Base-by-base conservation (phyloP, 2,113 vertebrate species). In the Jacana jacana region DNA sequence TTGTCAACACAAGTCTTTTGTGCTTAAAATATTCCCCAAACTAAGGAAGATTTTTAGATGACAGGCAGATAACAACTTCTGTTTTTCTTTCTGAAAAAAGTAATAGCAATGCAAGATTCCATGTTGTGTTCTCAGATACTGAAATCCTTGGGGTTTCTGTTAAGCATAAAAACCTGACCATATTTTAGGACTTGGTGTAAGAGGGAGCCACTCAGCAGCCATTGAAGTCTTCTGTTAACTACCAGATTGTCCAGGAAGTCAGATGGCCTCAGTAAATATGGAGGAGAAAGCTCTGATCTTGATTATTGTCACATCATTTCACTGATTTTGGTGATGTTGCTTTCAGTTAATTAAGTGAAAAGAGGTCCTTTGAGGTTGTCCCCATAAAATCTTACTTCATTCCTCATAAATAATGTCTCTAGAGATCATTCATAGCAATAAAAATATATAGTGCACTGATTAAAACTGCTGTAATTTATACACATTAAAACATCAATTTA, bases 351-450 rank as follows among this genome's bases (percentile, higher is more conserved):
- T 66, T 73, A 88, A 68, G 83, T 52, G 27, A 86, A 76, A 86
- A 33, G 17, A 92, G 65, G 18, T 11, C 35, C 40, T 82, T 91
- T 73, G 80, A 66, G 16, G 22, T 37, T 90, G 23, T 13, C 23
- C 40, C 35, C 33, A 70, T 73, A 97, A 95, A 90, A 91, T 84
- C 10, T 81, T 77, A 68, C 51, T 86, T 75, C 55, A 73, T 92
- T 93, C 37, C 54, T 72, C 82, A 88, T 83, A 90, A 94, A 88
- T 89, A 73, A 93, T 44, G 19, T 57, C 71, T 73, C 79, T 25
- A 77, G n/a, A 86, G 30, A 27, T 89, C 44, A 42, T 39, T 91
- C 60, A 84, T 23, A 79, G 17, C 31, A 69, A 86, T 82, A 91
- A 89, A 94, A 91, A 85, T 86, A 88, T 44, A 80, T 31, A 73